A percentile compares a stretch with the other conserved stretches of the same genome.
Evolutionary conservation across 2,113 vertebrate genomes (phyloP).

Genomic region (Damaliscus lunatus): DNA sequence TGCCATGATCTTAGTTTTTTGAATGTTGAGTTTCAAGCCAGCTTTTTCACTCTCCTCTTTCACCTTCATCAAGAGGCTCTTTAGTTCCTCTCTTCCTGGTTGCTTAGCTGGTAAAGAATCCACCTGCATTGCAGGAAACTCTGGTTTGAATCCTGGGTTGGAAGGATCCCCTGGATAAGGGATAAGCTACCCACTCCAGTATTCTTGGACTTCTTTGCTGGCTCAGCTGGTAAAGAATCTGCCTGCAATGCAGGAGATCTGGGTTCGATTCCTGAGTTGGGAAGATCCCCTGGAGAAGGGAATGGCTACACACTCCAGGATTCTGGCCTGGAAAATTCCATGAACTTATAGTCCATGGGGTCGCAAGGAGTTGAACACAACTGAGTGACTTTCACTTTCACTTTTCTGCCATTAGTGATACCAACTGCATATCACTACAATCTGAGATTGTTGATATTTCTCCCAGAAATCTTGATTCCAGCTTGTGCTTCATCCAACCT

Average conservation of each 20-base stretch:
- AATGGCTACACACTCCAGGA: background rate
- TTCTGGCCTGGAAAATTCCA: background rate
- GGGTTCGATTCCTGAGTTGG: rapidly evolving
- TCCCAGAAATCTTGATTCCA: background rate
- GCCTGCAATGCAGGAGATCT: background rate
- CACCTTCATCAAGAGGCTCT: background rate
- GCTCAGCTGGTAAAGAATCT: background rate
- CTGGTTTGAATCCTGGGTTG: background rate
- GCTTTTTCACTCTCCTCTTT: background rate
- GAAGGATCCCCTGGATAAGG: background rate
- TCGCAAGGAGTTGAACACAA: rapidly evolving
- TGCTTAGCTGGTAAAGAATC: background rate
- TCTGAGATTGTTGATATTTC: background rate
- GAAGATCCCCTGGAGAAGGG: background rate
- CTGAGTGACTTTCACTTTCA: background rate
- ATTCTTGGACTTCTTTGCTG: background rate
- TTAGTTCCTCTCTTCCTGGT: background rate
- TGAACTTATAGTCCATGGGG: background rate
- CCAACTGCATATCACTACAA: background rate
- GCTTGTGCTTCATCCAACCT: background rate
- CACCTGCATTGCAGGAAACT: rapidly evolving
- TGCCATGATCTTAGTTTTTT: background rate
- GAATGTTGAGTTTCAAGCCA: background rate
- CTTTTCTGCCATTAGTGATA: background rate
- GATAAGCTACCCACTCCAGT: background rate